These are phyloP conservation scores for Tamias sibiricus DNA, from an alignment of 2,113 vertebrate species.

Conservation along the genomic window DNA sequence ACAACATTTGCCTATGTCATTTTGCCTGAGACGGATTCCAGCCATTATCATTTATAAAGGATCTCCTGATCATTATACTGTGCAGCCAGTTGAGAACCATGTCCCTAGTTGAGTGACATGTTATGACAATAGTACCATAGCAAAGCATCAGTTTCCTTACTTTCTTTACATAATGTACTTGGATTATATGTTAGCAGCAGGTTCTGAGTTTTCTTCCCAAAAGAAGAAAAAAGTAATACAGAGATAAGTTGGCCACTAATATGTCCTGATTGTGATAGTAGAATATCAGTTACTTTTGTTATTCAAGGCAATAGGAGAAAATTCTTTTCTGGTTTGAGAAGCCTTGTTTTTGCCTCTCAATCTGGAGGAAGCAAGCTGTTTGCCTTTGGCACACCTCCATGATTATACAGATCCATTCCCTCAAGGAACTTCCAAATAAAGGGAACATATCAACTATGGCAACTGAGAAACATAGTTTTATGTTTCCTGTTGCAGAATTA, in stretches of 20 bases:
- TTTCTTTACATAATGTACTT: background rate
- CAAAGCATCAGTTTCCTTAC: background rate
- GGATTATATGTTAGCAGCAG: background rate
- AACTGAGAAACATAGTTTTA: conserved; percentile 73
- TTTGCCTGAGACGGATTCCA: background rate
- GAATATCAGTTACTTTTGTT: background rate
- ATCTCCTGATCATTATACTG: background rate
- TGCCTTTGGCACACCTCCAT: background rate
- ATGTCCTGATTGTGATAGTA: background rate
- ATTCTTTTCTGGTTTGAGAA: background rate
- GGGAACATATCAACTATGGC: conserved; percentile 56
- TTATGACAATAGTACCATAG: background rate
- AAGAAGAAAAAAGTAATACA: background rate
- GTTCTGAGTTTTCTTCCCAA: background rate
- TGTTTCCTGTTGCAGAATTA: conserved; percentile 82
- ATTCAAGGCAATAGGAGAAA: background rate
- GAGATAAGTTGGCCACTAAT: background rate
- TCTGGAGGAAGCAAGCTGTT: background rate
- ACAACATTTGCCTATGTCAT: background rate
- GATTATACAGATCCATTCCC: conserved; percentile 4
- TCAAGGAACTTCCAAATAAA: conserved; percentile 67
- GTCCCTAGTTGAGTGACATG: background rate
- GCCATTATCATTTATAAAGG: background rate
- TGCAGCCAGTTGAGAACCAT: background rate
- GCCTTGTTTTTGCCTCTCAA: background rate